These are phyloP conservation scores for Sylvicola fuscatus DNA, from an alignment of 2,888 invertebrate species.

Conservation along the genomic window DNA sequence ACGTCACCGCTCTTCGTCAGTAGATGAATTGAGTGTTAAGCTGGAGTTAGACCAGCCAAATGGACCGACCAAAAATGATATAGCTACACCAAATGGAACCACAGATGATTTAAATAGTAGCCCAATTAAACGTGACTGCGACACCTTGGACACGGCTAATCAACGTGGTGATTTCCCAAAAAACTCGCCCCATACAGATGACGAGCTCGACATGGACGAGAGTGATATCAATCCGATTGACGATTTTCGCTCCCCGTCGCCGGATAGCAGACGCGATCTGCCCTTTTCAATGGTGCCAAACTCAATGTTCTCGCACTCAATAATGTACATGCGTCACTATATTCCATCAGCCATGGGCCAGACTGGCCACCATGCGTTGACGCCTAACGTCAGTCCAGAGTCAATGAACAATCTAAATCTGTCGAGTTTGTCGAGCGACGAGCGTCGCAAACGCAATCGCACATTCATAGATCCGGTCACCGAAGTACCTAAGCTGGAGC, in stretches of 20 bases:
- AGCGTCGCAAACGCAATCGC: conserved; percentile 83
- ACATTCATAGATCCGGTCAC: conserved; percentile 99
- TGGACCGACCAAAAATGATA: conserved; percentile 1
- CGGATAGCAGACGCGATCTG: conserved; percentile 31
- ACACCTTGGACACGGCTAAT: conserved; percentile 4
- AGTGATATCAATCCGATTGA: conserved; percentile 23
- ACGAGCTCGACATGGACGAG: conserved; percentile 23
- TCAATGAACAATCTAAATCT: conserved; percentile 39
- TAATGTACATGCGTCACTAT: conserved; percentile 84
- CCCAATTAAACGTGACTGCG: conserved; percentile 6
- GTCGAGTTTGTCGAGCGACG: conserved; percentile 50
- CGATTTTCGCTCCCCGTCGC: conserved; percentile 23
- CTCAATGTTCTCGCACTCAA: conserved; percentile 73
- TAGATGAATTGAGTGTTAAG: conserved; percentile 5
- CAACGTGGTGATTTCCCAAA: conserved; percentile 8
- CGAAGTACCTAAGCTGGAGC: conserved; percentile 83
- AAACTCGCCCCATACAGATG: conserved; percentile 15
- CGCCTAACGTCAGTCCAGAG: conserved; percentile 12
- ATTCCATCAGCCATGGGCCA: conserved; percentile 42
- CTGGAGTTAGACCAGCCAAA: conserved; percentile 5
- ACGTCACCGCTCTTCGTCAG: conserved; percentile 15
- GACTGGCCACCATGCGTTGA: conserved; percentile 8
- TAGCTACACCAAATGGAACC: conserved; percentile 1
- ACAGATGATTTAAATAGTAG: conserved; percentile 6
- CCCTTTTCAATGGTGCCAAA: conserved; percentile 72